Percentiles rank a stretch among this genome's conserved stretches.
These are phyloP conservation scores for Odontophorus gujanensis DNA, from an alignment of 2,113 vertebrate species.

Conservation along the genomic window DNA sequence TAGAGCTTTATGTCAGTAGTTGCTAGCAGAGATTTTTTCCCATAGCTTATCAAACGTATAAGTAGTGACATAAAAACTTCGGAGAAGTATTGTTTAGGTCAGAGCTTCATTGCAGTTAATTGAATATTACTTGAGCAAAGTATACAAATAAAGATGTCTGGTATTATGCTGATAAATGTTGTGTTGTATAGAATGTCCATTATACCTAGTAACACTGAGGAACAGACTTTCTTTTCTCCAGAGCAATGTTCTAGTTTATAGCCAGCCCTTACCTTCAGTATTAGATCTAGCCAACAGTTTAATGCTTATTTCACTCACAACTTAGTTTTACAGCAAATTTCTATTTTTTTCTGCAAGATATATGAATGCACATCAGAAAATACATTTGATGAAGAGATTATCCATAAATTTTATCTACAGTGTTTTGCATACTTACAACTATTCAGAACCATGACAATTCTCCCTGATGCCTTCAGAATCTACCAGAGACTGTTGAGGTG, in stretches of 20 bases:
- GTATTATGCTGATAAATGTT: neutral
- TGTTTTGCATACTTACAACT: neutral
- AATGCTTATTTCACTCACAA: neutral
- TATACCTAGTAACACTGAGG: neutral
- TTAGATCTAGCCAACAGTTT: neutral
- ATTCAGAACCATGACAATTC: neutral
- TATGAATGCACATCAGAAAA: neutral
- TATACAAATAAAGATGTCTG: neutral
- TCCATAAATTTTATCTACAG: neutral
- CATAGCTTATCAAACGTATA: neutral
- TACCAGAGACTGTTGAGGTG: neutral
- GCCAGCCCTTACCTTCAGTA: neutral
- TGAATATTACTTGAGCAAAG: neutral
- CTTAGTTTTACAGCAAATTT: neutral
- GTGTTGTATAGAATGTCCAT: neutral
- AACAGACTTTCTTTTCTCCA: neutral
- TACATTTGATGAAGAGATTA: neutral
- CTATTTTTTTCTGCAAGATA: neutral
- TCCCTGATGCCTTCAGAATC: neutral
- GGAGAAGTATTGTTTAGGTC: neutral
- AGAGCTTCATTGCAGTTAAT: neutral
- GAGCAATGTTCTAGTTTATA: neutral
- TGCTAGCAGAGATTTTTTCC: neutral
- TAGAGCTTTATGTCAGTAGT: neutral
- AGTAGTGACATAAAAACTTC: neutral